Base-by-base conservation (phyloP, 2,888 invertebrate species). In the Galerucella calmariensis region DNA sequence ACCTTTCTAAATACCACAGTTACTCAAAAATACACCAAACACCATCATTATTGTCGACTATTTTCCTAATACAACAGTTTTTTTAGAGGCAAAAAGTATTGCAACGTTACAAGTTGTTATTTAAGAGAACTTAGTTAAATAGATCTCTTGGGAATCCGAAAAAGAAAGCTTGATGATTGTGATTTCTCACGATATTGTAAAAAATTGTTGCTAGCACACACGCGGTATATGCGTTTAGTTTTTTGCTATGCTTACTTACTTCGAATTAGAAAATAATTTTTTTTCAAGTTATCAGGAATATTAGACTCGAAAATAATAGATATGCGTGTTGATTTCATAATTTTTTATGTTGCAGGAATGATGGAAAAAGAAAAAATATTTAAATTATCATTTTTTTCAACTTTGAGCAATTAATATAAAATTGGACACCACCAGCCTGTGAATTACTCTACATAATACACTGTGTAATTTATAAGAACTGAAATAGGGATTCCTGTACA, bases 161-260 rank as follows among this genome's bases (percentile, higher is more conserved):
- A 65, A 44, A 65, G 63, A 44, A 65, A 65, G 63, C 46, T 62
- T 20, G 63, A 12, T 20, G 63, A 65, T 44, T 65, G 41, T 65
- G 46, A 46, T 46, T 65, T 65, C 63, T 65, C 63, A 65, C 63
- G 63, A 44, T 44, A n/a, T 65, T 65, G 20, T 65, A 65, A 11
- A 16, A 41, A 46, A 65, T 35, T 20, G 62, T 41, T 20, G 27
- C n/a, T 46, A 6, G 11, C 10, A 41, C 20, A 12, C 63, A 65
- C 63, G 63, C 63, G 20, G 46, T 46, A 65, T 65, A 12, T 46
- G 16, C 41, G 41, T 65, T 65, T 44, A 9, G 11, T 41, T n/a
- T 16, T 41, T 9, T 65, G 41, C 16, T 44, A 48, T n/a, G 6
- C 53, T 53, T 6, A n/a, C n/a, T n/a, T 11, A 51, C 10, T n/a